Conservation (phyloP, 1,140 invertebrate species). For the Eueides isabella region DNA sequence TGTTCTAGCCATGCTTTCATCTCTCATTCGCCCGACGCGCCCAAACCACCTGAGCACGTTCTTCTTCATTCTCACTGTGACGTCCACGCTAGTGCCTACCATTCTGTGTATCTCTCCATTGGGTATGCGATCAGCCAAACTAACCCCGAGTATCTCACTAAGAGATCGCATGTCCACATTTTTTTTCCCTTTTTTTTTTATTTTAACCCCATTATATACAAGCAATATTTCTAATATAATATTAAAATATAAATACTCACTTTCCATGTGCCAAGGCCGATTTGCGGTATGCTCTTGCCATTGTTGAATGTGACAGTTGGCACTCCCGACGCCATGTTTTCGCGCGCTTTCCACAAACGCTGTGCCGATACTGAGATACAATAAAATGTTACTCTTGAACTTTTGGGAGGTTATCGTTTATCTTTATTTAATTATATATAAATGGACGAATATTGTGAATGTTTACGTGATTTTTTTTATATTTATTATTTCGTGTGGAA, state of each 20-base stretch:
- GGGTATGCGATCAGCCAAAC: too few species aligned
- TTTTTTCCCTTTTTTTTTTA: too few species aligned
- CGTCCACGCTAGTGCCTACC: too few species aligned
- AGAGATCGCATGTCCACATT: too few species aligned
- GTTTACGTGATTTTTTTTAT: not conserved
- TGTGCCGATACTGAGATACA: not conserved
- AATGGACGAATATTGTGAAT: not conserved
- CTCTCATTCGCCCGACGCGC: too few species aligned
- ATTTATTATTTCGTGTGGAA: not conserved
- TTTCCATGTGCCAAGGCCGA: constrained; percentile 92
- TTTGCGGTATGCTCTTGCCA: constrained; percentile 85
- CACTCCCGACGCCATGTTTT: constrained; percentile 49
- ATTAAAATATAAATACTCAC: constrained; percentile 71
- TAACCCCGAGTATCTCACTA: too few species aligned
- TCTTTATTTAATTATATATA: constrained; percentile 7
- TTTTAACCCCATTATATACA: too few species aligned
- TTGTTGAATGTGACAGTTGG: constrained; percentile 85
- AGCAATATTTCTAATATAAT: too few species aligned
- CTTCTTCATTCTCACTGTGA: too few species aligned
- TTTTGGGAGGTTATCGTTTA: constrained; percentile 12
- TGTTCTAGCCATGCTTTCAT: too few species aligned
- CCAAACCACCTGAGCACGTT: too few species aligned
- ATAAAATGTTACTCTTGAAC: not conserved
- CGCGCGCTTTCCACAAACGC: not conserved
- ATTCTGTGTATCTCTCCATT: too few species aligned